Base-by-base conservation (phyloP, 1,140 invertebrate genomes). In the Saccostrea echinata region DNA sequence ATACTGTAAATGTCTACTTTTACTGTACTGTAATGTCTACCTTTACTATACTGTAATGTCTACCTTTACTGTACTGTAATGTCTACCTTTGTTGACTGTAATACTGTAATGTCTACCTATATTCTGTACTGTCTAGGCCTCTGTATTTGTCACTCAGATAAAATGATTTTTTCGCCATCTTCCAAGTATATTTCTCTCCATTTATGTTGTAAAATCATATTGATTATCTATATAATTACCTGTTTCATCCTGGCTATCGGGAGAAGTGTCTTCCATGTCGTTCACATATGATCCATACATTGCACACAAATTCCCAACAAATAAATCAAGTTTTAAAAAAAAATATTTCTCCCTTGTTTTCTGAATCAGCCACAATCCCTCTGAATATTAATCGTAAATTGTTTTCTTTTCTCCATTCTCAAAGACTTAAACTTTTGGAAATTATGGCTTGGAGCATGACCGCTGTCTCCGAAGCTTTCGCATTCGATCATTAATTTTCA, bases 281-380 rank as follows among this genome's bases (percentile, higher is more conserved):
- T 76, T 76, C 68, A 76, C 68, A 33, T 76, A 76, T 30, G 68
- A 76, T 76, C 68, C 68, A 76, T 76, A 76, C 68, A 76, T 76
- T 33, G 24, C 27, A 30, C 68, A 76, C 68, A 76, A 76, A 30
- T 30, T 76, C 27, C 27, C 18, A 61, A 76, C 24, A 30, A 30
- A 27, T 3, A 16, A 76, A 3, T 76, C 1, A 13, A 30, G 30
- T 18, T 76, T 76, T 76, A 12, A 12, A 71, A 33, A 76, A 76
- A 30, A 3, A 30, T 12, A 33, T 30, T 30, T 33, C 30, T 16
- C 68, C 68, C 33, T 76, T 33, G 24, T 16, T 27, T 76, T 76
- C 30, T 2, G 30, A 76, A 76, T 76, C 68, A 76, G 3, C 68
- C 68, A 76, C 68, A 76, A 16, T 30, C 68, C 68, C 27, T 76